Conservation (phyloP, 2,888 invertebrate genomes). For the Cataglyphis livida region DNA sequence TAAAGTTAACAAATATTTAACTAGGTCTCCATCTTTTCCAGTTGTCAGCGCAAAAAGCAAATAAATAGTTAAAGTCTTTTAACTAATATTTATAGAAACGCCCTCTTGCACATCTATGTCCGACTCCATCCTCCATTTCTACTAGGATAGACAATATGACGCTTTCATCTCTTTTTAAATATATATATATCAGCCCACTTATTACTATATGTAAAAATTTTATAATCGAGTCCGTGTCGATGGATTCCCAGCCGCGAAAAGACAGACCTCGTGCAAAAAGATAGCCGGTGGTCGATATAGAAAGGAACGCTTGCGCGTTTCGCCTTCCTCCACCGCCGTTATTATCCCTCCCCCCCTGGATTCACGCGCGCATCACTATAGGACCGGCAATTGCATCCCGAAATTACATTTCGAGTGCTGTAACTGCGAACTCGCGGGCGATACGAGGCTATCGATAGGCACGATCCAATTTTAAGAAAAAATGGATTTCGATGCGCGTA, state of each 20-base stretch:
- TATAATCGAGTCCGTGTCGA: conserved; percentile 51
- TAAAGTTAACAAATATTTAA: conserved; percentile 40
- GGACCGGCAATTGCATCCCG: conserved; percentile 48
- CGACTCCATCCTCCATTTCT: background rate
- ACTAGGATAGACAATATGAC: background rate
- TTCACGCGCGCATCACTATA: conserved; percentile 51
- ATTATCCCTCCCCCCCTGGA: conserved; percentile 62
- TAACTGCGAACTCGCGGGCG: conserved; percentile 31
- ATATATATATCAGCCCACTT: background rate
- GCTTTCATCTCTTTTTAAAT: background rate
- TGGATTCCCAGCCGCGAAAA: conserved; percentile 57
- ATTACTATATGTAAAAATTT: background rate
- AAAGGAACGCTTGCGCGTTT: conserved; percentile 76
- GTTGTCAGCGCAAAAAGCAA: background rate
- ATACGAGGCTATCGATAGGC: conserved; percentile 34
- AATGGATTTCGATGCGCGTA: conserved; percentile 18
- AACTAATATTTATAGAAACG: conserved; percentile 34
- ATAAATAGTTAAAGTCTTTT: conserved; percentile 17
- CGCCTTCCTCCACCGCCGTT: conserved; percentile 64
- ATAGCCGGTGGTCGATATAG: conserved; percentile 76
- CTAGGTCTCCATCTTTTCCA: background rate
- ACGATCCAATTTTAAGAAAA: conserved; percentile 35
- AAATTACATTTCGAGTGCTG: conserved; percentile 47
- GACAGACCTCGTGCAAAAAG: conserved; percentile 62
- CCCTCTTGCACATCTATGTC: background rate